These are phyloP conservation scores for Gonioctena quinquepunctata DNA, from an alignment of 1,140 invertebrate genomes.

Conservation along the genomic window DNA sequence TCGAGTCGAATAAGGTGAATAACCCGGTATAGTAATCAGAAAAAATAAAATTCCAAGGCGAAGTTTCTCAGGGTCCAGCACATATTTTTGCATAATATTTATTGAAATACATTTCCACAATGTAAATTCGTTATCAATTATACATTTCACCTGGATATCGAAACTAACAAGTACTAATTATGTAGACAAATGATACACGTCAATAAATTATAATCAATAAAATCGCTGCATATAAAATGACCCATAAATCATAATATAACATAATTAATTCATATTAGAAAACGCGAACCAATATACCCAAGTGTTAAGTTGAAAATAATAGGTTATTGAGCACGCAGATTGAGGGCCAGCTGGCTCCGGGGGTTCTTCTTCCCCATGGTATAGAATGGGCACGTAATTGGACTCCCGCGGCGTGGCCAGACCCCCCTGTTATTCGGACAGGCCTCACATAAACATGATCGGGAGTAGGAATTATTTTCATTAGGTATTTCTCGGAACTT, in stretches of 20 bases:
- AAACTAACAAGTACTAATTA: background rate
- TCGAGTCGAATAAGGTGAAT: too few species aligned
- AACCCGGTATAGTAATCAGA: too few species aligned
- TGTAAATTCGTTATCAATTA: too few species aligned
- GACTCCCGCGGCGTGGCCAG: slow-evolving; percentile 33
- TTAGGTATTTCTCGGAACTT: slow-evolving; percentile 6
- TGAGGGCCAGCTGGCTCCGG: slow-evolving; percentile 19
- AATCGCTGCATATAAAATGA: background rate
- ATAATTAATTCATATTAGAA: slow-evolving; percentile 23
- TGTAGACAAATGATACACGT: background rate
- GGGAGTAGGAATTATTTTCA: slow-evolving; percentile 13
- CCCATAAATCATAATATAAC: slow-evolving; percentile 15
- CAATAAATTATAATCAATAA: slow-evolving; percentile 10
- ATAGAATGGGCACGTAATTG: slow-evolving; percentile 46
- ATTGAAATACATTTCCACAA: too few species aligned
- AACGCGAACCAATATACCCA: background rate
- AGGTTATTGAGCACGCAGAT: slow-evolving; percentile 17
- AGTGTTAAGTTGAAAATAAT: slow-evolving; percentile 30
- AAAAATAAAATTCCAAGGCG: too few species aligned
- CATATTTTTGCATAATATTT: too few species aligned
- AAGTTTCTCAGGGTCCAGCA: too few species aligned
- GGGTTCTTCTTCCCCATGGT: background rate
- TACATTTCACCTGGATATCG: too few species aligned
- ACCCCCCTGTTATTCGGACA: slow-evolving; percentile 18
- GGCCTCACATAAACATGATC: slow-evolving; percentile 7